Evolutionary conservation across 2,113 vertebrate species (phyloP).

Genomic region (Odontesthes bonariensis): DNA sequence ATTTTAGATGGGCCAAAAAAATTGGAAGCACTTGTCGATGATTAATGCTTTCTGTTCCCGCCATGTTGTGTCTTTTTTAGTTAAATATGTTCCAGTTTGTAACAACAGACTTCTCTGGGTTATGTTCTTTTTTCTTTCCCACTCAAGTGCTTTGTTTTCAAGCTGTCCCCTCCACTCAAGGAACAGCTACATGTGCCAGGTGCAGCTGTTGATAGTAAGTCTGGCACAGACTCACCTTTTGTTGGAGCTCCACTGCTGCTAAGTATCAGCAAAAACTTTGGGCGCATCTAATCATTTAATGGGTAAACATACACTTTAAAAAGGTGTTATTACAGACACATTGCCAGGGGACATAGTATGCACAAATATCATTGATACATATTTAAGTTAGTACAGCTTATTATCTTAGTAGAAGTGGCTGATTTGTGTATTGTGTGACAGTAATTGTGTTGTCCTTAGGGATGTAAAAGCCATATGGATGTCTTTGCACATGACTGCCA

Average conservation of each 20-base stretch:
- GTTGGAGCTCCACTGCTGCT: no score
- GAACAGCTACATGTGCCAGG: no score
- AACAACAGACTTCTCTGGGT: not conserved
- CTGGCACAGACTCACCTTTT: no score
- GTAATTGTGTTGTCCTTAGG: not conserved
- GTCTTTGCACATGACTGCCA: not conserved
- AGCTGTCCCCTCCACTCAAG: no score
- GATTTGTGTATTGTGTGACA: not conserved
- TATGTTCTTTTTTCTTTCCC: not conserved
- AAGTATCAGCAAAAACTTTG: no score
- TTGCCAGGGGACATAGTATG: no score
- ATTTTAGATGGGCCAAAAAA: slow-evolving; percentile 4
- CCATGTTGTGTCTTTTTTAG: slow-evolving; percentile 56
- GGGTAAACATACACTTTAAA: no score
- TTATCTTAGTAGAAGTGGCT: not conserved
- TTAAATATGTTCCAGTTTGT: slow-evolving; percentile 17
- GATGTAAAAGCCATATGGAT: not conserved
- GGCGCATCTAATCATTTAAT: no score
- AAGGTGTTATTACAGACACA: not conserved
- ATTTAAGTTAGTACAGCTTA: not conserved
- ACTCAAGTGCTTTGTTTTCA: not conserved
- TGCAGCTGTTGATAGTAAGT: no score
- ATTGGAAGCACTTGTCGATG: not conserved
- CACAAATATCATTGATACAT: not conserved
- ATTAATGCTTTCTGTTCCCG: slow-evolving; percentile 46